Conservation (phyloP, 2,797 vertebrate genomes). For the Dermochelys coriacea region DNA sequence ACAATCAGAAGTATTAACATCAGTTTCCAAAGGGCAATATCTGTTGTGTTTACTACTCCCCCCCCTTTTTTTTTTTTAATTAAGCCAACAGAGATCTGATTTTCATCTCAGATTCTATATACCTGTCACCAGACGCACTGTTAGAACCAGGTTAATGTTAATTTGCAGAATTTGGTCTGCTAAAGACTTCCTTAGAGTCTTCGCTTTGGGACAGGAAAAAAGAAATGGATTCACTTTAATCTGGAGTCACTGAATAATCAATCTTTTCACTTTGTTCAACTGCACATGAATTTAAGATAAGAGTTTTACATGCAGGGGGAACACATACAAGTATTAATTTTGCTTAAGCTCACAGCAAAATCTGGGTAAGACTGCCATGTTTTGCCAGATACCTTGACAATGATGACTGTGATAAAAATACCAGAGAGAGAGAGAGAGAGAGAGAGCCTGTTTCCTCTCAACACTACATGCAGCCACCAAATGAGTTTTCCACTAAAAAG, state of each 20-base stretch:
- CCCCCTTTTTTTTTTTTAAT: constrained; percentile 16
- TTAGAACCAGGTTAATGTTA: background rate
- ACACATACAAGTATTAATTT: background rate
- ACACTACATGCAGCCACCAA: accelerated
- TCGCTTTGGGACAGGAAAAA: accelerated
- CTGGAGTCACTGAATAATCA: background rate
- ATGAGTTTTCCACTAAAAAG: background rate
- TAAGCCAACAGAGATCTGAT: background rate
- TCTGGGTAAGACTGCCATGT: background rate
- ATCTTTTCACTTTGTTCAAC: background rate
- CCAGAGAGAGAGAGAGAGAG: background rate
- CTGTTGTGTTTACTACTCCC: background rate
- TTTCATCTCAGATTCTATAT: background rate
- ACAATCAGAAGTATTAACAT: background rate
- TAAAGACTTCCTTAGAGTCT: background rate
- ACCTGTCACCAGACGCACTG: accelerated
- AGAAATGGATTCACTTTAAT: accelerated
- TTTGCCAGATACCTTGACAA: background rate
- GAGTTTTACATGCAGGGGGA: background rate
- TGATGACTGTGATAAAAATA: background rate
- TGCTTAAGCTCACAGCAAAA: background rate
- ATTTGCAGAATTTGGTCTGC: background rate
- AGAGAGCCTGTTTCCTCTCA: background rate
- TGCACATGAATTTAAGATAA: accelerated
- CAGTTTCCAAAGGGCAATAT: constrained; percentile 20